A percentile compares a stretch with the other conserved stretches of the same genome.
Conservation (phyloP, 2,797 vertebrate species). For the Scyliorhinus canicula region DNA sequence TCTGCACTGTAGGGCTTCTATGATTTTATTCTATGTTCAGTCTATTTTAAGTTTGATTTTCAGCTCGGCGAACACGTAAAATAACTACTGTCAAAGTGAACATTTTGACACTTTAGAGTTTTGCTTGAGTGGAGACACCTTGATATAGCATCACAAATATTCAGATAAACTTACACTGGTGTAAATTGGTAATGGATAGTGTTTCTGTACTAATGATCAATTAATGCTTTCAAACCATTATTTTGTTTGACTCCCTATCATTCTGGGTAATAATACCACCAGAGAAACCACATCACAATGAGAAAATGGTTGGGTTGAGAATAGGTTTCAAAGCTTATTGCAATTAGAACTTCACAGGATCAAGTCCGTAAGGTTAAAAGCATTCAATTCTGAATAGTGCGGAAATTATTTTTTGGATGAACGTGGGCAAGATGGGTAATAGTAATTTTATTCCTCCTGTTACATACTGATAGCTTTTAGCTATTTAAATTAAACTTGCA, state of each 20-base stretch:
- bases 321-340: not conserved
- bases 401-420: slow-evolving; percentile 20
- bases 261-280: not conserved
- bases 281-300: not conserved
- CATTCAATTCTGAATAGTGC: not conserved
- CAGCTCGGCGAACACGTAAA: not conserved
- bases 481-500: not conserved
- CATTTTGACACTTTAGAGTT: not conserved
- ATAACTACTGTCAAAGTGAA: not conserved
- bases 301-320: not conserved
- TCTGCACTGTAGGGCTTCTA: no score
- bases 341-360: not conserved
- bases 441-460: slow-evolving; percentile 14
- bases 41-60: slow-evolving; percentile 5
- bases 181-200: not conserved
- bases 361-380: not conserved
- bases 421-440: not conserved
- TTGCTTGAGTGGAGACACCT: not conserved
- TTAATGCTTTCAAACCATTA: not conserved
- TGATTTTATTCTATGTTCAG: not conserved
- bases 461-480: not conserved
- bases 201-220: slow-evolving; percentile 5
- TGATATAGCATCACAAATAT: not conserved
- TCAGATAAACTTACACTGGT: not conserved
- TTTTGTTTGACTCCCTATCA: not conserved